Conservation (phyloP, 2,888 invertebrate genomes). For the Embidobia sp. region DNA sequence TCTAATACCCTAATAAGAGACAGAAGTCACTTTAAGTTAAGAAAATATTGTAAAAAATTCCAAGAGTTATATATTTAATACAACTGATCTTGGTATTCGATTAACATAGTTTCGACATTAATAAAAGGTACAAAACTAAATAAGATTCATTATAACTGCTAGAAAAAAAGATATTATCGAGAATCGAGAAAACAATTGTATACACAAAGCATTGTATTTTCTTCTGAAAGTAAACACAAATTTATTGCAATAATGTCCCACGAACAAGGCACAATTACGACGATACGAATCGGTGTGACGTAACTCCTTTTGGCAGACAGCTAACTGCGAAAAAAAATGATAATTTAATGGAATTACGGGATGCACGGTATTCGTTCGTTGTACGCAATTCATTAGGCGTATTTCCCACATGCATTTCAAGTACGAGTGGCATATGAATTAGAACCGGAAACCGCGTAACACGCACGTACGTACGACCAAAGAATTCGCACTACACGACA, state of each 20-base stretch:
- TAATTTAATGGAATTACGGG: conserved; percentile 58
- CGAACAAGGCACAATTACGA: conserved; percentile 2
- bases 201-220: background rate
- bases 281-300: conserved; percentile 40
- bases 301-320: conserved; percentile 30
- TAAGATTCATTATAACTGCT: background rate
- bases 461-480: conserved; percentile 48
- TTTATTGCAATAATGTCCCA: conserved; percentile 22
- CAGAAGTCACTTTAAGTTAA: too few relatives aligned
- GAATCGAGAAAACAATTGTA: background rate
- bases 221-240: conserved; percentile 3
- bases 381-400: conserved; percentile 59
- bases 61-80: too few relatives aligned
- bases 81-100: too few relatives aligned
- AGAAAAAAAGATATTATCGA: background rate
- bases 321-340: conserved; percentile 46
- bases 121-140: too few relatives aligned
- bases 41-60: too few relatives aligned
- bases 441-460: conserved; percentile 61
- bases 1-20: too few relatives aligned
- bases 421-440: conserved; percentile 55
- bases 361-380: conserved; percentile 41
- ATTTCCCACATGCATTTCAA: conserved; percentile 63
- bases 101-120: too few relatives aligned
- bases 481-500: conserved; percentile 53